Percentiles rank a stretch among this genome's conserved stretches.
Evolutionary conservation across 1,140 invertebrate genomes (phyloP).

Genomic region (Delia radicum): DNA sequence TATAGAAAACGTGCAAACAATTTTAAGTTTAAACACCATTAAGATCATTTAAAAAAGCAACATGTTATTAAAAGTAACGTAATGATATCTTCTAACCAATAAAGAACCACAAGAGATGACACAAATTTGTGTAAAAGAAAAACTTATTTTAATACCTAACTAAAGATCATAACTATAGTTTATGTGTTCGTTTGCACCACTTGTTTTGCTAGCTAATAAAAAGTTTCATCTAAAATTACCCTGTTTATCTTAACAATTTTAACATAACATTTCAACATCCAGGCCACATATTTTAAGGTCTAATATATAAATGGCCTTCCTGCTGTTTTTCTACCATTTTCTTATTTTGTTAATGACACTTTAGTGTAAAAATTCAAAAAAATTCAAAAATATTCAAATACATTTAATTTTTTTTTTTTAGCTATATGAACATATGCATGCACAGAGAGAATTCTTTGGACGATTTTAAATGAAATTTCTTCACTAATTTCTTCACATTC

Average conservation of each 20-base stretch:
- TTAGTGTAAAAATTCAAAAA: not conserved
- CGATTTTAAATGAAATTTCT: no score
- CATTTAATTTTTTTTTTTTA: not conserved
- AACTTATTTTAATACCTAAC: no score
- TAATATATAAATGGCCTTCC: not conserved
- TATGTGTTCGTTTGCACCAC: no score
- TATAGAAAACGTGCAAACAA: not conserved
- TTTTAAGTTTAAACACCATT: not conserved
- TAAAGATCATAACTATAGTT: no score
- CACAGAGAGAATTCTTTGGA: no score
- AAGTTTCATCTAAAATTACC: no score
- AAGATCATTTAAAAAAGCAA: not conserved
- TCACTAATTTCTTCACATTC: no score
- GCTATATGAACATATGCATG: not conserved
- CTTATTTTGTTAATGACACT: not conserved
- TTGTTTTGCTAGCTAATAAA: no score
- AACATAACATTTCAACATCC: no score
- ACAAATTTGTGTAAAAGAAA: not conserved
- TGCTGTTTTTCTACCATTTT: not conserved
- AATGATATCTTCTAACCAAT: no score
- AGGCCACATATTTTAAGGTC: no score
- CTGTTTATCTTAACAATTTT: no score
- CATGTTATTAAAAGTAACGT: not conserved
- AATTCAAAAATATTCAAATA: not conserved
- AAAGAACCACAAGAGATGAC: not conserved